Conservation (phyloP, 2,888 invertebrate genomes). For the Disparrhopalites patrizii region DNA sequence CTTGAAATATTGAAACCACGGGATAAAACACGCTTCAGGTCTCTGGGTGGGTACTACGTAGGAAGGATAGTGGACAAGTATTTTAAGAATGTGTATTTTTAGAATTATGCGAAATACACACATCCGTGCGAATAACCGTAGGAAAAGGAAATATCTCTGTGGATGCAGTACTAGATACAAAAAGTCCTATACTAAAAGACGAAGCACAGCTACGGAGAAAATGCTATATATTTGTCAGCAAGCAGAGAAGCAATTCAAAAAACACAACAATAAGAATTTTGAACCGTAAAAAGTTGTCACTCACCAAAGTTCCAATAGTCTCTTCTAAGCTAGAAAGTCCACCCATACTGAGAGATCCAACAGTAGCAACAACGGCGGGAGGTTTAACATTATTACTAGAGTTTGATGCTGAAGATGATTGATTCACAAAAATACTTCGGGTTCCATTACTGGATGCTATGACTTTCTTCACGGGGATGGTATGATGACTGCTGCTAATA, state of each 20-base stretch:
- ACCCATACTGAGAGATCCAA: slow-evolving; percentile 20
- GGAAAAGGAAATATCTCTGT: no score
- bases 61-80: neutral
- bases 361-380: slow-evolving; percentile 13
- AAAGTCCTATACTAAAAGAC: no score
- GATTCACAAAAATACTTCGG: neutral
- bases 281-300: neutral
- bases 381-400: slow-evolving; percentile 9
- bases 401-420: no score
- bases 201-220: no score
- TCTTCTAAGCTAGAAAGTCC: slow-evolving; percentile 14
- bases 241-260: no score
- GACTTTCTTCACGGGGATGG: neutral
- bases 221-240: neutral
- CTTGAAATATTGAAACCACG: no score
- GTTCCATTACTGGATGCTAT: neutral
- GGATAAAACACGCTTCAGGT: no score
- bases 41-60: no score
- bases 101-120: neutral
- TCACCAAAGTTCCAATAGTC: slow-evolving; percentile 21
- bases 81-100: neutral
- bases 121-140: neutral
- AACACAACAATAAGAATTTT: no score
- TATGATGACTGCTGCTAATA: neutral
- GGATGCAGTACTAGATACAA: no score